These are phyloP conservation scores for Damaliscus lunatus DNA, from an alignment of 2,113 vertebrate genomes.

Conservation along the genomic window DNA sequence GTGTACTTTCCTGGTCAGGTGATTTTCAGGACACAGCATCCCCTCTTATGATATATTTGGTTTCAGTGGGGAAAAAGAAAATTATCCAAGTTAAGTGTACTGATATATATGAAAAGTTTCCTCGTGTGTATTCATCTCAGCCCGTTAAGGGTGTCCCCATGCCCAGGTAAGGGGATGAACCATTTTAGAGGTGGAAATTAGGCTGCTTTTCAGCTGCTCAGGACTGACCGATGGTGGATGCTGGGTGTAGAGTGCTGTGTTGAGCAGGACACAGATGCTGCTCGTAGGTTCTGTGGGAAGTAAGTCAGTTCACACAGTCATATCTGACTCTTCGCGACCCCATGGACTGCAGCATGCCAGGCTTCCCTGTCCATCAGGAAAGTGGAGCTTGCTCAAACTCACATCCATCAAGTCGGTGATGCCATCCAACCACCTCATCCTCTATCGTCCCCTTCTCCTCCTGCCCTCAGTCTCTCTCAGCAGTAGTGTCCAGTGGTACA, in stretches of 20 bases:
- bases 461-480: background rate
- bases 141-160: background rate
- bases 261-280: background rate
- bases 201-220: background rate
- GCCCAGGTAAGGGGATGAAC: background rate
- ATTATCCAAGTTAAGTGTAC: background rate
- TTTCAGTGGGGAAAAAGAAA: background rate
- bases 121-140: background rate
- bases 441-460: background rate
- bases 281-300: background rate
- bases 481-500: background rate
- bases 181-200: background rate
- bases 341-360: background rate
- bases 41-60: background rate
- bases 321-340: fast-evolving
- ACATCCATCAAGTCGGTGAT: fast-evolving
- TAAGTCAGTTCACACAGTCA: background rate
- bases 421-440: background rate
- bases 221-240: background rate
- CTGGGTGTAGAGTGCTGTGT: background rate
- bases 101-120: background rate
- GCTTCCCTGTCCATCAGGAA: background rate
- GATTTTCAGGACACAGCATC: fast-evolving
- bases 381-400: background rate
- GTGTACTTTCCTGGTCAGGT: background rate